phyloP scores from a whole-genome alignment of 2,113 vertebrate genomes.

The Podarcis muralis region DNA sequence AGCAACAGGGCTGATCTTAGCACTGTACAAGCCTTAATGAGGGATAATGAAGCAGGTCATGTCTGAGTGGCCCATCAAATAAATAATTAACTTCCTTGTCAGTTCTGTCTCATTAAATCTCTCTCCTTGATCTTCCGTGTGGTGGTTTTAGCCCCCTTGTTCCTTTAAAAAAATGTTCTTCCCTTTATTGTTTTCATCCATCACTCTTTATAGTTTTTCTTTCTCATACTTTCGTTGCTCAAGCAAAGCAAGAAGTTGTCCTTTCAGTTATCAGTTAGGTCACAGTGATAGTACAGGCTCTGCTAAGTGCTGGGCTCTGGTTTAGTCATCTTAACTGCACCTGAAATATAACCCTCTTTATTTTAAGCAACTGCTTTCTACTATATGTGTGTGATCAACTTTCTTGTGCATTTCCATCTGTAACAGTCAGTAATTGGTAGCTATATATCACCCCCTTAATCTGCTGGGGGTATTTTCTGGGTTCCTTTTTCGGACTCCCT shows the following conservation, averaged over 20 bases:
- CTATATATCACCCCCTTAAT: not conserved
- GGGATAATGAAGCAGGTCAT: slow-evolving; percentile 40
- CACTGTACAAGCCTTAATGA: slow-evolving; percentile 38
- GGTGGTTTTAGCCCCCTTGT: slow-evolving; percentile 36
- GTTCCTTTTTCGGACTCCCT: too few relatives aligned
- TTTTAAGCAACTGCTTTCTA: not conserved
- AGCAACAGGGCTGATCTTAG: slow-evolving; percentile 36
- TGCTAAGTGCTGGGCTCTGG: not conserved
- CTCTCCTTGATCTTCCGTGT: slow-evolving; percentile 47
- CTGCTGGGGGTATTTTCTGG: too few relatives aligned
- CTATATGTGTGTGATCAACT: not conserved
- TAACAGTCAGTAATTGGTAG: not conserved
- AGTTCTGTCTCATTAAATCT: slow-evolving; percentile 58
- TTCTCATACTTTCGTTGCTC: slow-evolving; percentile 36
- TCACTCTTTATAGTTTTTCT: slow-evolving; percentile 18
- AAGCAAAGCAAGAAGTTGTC: not conserved
- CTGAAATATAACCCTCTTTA: not conserved
- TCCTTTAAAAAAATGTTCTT: not conserved
- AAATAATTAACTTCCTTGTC: slow-evolving; percentile 64
- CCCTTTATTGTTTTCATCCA: slow-evolving; percentile 50
- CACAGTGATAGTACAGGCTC: not conserved
- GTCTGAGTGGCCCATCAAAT: slow-evolving; percentile 53
- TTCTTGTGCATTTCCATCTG: not conserved
- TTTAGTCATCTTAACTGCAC: not conserved
- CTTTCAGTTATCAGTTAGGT: not conserved